These are phyloP conservation scores for Seriola quinqueradiata DNA, from an alignment of 2,113 vertebrate species.

Conservation along the genomic window DNA sequence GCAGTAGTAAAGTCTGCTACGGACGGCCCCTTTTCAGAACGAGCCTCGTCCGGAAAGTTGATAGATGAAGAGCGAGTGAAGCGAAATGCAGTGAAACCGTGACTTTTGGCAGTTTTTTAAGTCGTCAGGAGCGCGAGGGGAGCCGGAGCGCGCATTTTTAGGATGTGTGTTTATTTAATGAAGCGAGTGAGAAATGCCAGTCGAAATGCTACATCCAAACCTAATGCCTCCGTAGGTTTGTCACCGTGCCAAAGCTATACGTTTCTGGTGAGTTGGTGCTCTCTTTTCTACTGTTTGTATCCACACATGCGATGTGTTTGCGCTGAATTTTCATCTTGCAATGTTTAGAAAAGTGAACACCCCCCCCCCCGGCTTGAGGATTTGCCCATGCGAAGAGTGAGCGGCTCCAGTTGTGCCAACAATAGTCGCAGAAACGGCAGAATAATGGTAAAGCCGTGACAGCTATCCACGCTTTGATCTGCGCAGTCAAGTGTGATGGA, in stretches of 20 bases:
- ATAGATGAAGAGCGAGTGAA: slow-evolving; percentile 38
- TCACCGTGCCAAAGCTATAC: slow-evolving; percentile 63
- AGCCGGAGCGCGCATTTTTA: slow-evolving; percentile 8
- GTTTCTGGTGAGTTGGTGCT: slow-evolving; percentile 76
- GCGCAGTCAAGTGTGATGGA: slow-evolving; percentile 65
- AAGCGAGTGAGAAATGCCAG: slow-evolving; percentile 77
- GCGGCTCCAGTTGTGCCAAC: slow-evolving; percentile 32
- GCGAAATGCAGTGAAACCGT: slow-evolving; percentile 15
- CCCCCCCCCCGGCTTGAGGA: not conserved
- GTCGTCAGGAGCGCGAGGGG: not conserved
- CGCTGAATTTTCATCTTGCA: too few relatives aligned
- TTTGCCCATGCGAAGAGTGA: not conserved
- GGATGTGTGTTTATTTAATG: slow-evolving; percentile 44
- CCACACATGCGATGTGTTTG: not conserved
- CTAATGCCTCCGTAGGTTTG: slow-evolving; percentile 84
- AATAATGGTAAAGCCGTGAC: slow-evolving; percentile 59
- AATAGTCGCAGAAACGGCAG: slow-evolving; percentile 26
- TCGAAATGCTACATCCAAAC: slow-evolving; percentile 80
- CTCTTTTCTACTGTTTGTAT: not conserved
- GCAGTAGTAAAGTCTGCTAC: slow-evolving; percentile 78
- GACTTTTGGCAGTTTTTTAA: not conserved
- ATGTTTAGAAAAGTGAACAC: not conserved
- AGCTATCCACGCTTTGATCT: slow-evolving; percentile 52
- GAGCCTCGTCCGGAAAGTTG: slow-evolving; percentile 71
- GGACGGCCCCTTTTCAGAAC: slow-evolving; percentile 78